Evolutionary conservation across 1,140 invertebrate genomes (phyloP).

Genomic region (Camponotus vicinus): DNA sequence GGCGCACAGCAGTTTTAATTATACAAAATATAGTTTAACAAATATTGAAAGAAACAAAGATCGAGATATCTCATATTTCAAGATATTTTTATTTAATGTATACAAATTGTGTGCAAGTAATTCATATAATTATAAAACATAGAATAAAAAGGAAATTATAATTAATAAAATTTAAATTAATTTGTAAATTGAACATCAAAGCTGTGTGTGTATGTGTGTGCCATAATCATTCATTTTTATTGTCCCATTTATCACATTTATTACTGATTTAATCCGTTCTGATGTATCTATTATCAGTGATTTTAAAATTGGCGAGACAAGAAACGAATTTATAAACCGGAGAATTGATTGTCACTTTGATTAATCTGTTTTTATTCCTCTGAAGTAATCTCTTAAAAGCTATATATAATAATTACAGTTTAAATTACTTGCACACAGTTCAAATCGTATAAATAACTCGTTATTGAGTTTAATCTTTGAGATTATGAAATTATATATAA

Average conservation of each 20-base stretch:
- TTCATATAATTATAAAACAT: not conserved
- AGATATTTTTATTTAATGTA: not conserved
- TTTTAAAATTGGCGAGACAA: constrained; percentile 14
- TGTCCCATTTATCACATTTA: constrained; percentile 16
- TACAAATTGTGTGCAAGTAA: not conserved
- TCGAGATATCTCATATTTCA: not conserved
- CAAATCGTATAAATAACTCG: not conserved
- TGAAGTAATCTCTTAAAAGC: not conserved
- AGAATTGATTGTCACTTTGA: not conserved
- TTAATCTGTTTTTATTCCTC: not conserved
- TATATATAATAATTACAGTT: not conserved
- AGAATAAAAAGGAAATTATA: not conserved
- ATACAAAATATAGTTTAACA: not conserved
- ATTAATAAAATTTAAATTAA: constrained; percentile 5
- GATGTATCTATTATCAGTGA: not conserved
- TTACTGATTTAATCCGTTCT: constrained; percentile 21
- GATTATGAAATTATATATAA: not conserved
- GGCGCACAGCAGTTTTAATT: not conserved
- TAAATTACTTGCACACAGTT: not conserved
- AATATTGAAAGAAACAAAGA: not conserved
- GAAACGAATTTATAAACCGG: not conserved
- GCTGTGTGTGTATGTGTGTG: not conserved
- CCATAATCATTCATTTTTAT: constrained; percentile 30
- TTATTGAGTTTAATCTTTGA: not conserved
- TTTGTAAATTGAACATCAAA: not conserved